Evolutionary conservation across 2,888 invertebrate genomes (phyloP), one percentile per base, ranked within the genome.

Genomic region (Epirrhoe tristata): DNA sequence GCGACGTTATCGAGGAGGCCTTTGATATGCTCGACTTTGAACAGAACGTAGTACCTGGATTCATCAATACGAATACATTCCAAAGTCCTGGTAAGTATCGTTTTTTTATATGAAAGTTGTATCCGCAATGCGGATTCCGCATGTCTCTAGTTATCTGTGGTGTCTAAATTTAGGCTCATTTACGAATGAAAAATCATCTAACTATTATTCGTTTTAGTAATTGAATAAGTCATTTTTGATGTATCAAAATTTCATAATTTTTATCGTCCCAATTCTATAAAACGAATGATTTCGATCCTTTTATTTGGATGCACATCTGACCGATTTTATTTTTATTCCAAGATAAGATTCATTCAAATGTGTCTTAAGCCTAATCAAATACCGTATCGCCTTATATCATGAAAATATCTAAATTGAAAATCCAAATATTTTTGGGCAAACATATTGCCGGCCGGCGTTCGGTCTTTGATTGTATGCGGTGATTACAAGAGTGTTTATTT

Each of bases 21-120:
- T 87, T 92, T 69, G 92, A 93, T 60, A 85, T 91, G 78, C 71
- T 85, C 56, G 85, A 93, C 79, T 93, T 93, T 61, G 93, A 90
- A 67, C 87, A 91, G 66, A 91, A 91, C 63, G 87, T 93, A 32
- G 87, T 93, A n/a, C 91, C 93, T 5, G 88, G 91, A 57, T 93
- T 93, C 78, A 81, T 93, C 51, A 93, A 84, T 69, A 73, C 69
- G 8, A 84, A 83, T 83, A 91, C 93, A 91, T 90, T 91, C 89
- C 92, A 91, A 77, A 90, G 77, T 60, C 76, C 83, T 72, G 81
- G 83, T 83, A 34, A 81, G 82, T 69, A 48, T 10, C 14, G 7
- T 16, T 16, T 3, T 48, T 48, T 46, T 48, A 16, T 48, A 48
- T 10, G 12, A 10, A 51, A 10, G 17, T 51, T 1, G 24, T 24